Evolutionary conservation across 2,797 vertebrate genomes (phyloP).

Genomic region (Danionella dracula): DNA sequence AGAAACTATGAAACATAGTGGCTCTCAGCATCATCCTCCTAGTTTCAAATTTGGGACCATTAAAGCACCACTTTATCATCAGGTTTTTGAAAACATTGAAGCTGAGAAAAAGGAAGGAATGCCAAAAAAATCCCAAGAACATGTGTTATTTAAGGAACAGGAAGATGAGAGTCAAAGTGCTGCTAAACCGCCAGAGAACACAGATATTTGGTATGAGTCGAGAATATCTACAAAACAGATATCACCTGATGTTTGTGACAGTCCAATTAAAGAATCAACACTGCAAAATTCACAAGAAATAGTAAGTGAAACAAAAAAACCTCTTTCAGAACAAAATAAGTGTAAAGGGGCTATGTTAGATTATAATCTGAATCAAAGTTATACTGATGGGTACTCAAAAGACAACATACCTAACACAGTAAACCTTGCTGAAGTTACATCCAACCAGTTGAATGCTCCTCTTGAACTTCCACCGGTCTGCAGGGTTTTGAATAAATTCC

Average conservation of each 20-base stretch:
- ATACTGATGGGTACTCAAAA: background rate
- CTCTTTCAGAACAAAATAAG: background rate
- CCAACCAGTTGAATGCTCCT: background rate
- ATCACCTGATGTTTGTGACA: background rate
- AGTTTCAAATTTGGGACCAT: slow-evolving; percentile 59
- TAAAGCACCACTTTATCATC: slow-evolving; percentile 62
- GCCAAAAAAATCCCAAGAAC: slow-evolving; percentile 22
- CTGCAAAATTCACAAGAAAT: background rate
- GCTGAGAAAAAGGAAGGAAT: slow-evolving; percentile 37
- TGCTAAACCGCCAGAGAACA: slow-evolving; percentile 23
- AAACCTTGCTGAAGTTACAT: background rate
- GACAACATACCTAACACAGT: background rate
- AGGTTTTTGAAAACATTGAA: slow-evolving; percentile 52
- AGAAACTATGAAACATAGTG: background rate
- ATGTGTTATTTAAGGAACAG: slow-evolving; percentile 3
- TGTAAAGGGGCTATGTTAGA: background rate
- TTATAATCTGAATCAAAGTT: background rate
- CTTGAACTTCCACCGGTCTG: no score
- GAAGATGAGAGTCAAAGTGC: slow-evolving; percentile 13
- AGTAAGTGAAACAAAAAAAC: background rate
- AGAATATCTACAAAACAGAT: slow-evolving; percentile 7
- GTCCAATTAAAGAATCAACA: background rate
- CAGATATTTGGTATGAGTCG: slow-evolving; percentile 16
- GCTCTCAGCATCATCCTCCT: background rate
- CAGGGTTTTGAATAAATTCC: background rate